A percentile compares a stretch with the other conserved stretches of the same genome.
These are phyloP conservation scores for Halocynthia aurantium DNA, from an alignment of 23 tunicate species.

Conservation along the genomic window DNA sequence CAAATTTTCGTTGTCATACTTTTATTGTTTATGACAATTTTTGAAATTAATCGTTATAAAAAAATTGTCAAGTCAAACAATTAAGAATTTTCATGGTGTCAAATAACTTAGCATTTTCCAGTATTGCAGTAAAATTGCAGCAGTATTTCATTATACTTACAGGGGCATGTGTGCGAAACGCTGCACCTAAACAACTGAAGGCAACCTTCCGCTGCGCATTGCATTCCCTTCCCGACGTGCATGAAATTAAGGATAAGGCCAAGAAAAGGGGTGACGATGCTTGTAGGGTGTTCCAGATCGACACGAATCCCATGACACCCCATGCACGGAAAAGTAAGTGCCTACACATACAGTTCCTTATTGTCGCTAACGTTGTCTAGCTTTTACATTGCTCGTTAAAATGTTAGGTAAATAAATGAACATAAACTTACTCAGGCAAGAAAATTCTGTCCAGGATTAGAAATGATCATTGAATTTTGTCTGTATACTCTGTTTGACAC, in stretches of 20 bases:
- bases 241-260: constrained; percentile 21
- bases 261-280: constrained; percentile 88
- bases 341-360: no score
- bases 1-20: no score
- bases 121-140: no score
- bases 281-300: constrained; percentile 69
- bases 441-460: no score
- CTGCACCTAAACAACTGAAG: constrained; percentile 61
- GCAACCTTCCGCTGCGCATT: constrained; percentile 94
- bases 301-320: constrained; percentile 12
- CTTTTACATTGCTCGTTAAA: no score
- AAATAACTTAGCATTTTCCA: constrained; percentile 1
- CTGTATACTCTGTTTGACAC: no score
- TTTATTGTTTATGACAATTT: no score
- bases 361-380: no score
- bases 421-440: no score
- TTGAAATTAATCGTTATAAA: background rate
- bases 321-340: no score
- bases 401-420: no score
- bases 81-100: background rate
- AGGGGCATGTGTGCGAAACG: constrained; percentile 70
- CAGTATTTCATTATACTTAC: background rate
- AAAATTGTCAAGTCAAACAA: background rate
- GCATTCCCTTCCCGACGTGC: constrained; percentile 73
- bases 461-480: no score